These are phyloP conservation scores for Parazoanthus atlanticus DNA, from an alignment of 92 coral and sea anemone genomes.

Conservation along the genomic window DNA sequence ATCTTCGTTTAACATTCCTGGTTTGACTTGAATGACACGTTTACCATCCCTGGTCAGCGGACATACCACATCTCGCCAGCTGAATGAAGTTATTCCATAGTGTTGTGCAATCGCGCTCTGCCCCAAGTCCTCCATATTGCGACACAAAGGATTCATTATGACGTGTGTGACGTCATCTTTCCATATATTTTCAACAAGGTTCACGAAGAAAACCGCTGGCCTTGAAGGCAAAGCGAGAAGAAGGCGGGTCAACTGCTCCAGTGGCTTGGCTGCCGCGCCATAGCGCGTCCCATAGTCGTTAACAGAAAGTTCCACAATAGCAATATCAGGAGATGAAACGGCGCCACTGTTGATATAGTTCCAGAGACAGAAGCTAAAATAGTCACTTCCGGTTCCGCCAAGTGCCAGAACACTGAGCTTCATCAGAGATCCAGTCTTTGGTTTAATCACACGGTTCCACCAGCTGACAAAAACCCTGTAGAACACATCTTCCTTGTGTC, in stretches of 20 bases:
- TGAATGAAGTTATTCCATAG: constrained; percentile 70
- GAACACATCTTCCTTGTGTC: constrained; percentile 44
- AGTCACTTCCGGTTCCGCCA: constrained; percentile 60
- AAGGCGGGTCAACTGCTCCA: constrained; percentile 64
- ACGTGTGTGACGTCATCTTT: constrained; percentile 10
- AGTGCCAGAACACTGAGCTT: constrained; percentile 27
- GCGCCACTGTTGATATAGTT: constrained; percentile 25
- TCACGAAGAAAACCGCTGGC: constrained; percentile 65
- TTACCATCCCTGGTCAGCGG: constrained; percentile 43
- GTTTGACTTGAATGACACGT: constrained; percentile 20
- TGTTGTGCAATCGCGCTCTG: constrained; percentile 63
- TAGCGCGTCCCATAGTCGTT: constrained; percentile 58
- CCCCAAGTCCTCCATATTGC: constrained; percentile 79
- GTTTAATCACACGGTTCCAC: constrained; percentile 47
- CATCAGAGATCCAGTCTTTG: constrained; percentile 41
- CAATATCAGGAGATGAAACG: constrained; percentile 40
- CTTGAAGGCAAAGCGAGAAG: constrained; percentile 51
- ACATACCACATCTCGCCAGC: constrained; percentile 79
- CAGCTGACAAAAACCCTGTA: constrained; percentile 37
- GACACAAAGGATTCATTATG: constrained; percentile 47
- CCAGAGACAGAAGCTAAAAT: constrained; percentile 44
- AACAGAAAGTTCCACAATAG: constrained; percentile 66
- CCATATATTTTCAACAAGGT: constrained; percentile 43
- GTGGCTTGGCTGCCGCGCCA: constrained; percentile 57
- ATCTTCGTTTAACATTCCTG: constrained; percentile 40